Conservation (phyloP, 2,113 vertebrate species). For the Theristicus caerulescens region DNA sequence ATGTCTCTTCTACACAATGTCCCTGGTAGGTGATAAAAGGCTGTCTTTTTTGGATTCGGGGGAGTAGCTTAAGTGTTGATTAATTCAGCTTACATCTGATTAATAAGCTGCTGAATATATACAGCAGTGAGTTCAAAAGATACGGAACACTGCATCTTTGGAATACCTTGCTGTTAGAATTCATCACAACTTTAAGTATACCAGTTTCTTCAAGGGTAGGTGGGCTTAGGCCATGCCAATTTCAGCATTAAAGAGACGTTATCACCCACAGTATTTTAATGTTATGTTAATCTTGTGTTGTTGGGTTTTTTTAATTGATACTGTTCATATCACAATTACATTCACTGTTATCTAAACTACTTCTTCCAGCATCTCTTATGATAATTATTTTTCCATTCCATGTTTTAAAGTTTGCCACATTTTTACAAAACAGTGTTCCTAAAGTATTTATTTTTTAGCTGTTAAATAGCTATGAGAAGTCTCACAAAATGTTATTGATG, state of each 20-base stretch:
- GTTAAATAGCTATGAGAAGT: background rate
- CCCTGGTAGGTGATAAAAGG: background rate
- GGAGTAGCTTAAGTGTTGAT: background rate
- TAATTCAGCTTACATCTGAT: background rate
- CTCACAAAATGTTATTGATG: background rate
- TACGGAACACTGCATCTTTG: background rate
- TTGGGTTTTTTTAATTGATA: background rate
- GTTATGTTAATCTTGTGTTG: background rate
- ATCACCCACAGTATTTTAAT: background rate
- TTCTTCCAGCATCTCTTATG: background rate
- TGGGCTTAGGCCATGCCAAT: background rate
- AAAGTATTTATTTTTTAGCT: background rate
- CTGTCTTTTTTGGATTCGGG: background rate
- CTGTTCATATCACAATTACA: background rate
- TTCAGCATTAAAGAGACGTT: background rate
- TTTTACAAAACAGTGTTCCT: background rate
- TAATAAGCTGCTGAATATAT: background rate
- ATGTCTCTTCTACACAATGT: background rate
- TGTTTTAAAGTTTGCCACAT: background rate
- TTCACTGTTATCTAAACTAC: background rate
- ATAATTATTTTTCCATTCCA: background rate
- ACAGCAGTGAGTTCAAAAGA: background rate
- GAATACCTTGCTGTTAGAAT: background rate
- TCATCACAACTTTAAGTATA: background rate
- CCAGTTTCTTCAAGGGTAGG: background rate